Percentiles rank a stretch among this genome's conserved stretches.
These are phyloP conservation scores for Gnathonemus echidnorhynchus DNA, from an alignment of 2,113 vertebrate genomes.

Conservation along the genomic window DNA sequence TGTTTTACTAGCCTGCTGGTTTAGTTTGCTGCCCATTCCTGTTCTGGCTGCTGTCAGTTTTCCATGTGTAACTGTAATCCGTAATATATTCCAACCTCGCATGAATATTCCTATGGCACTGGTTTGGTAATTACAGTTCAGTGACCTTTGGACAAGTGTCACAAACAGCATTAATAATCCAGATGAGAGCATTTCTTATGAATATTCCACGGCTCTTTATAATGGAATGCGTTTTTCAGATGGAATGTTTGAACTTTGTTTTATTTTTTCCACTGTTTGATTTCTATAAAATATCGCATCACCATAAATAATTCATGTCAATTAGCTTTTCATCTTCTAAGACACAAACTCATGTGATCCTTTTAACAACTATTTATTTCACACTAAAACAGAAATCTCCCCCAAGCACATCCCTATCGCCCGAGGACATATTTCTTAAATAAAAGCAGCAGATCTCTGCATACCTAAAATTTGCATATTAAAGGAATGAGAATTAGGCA, in stretches of 20 bases:
- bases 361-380: constrained; percentile 94
- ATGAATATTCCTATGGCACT: constrained; percentile 10
- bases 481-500: constrained; percentile 69
- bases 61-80: neutral
- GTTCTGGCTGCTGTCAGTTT: neutral
- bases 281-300: constrained; percentile 62
- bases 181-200: constrained; percentile 31
- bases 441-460: constrained; percentile 85
- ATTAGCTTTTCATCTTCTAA: constrained; percentile 83
- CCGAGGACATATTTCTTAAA: constrained; percentile 87
- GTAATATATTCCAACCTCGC: constrained; percentile 13
- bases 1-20: neutral
- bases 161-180: constrained; percentile 19
- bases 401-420: constrained; percentile 75
- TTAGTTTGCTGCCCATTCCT: neutral
- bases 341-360: constrained; percentile 81
- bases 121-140: constrained; percentile 25
- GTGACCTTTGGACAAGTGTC: constrained; percentile 22
- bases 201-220: constrained; percentile 37
- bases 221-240: constrained; percentile 38
- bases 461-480: constrained; percentile 87
- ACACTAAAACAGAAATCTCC: constrained; percentile 76
- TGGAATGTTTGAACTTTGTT: constrained; percentile 39
- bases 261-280: constrained; percentile 40
- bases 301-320: constrained; percentile 69